These are phyloP conservation scores for Platerodrilus igneus DNA, from an alignment of 2,888 invertebrate genomes.

Conservation along the genomic window DNA sequence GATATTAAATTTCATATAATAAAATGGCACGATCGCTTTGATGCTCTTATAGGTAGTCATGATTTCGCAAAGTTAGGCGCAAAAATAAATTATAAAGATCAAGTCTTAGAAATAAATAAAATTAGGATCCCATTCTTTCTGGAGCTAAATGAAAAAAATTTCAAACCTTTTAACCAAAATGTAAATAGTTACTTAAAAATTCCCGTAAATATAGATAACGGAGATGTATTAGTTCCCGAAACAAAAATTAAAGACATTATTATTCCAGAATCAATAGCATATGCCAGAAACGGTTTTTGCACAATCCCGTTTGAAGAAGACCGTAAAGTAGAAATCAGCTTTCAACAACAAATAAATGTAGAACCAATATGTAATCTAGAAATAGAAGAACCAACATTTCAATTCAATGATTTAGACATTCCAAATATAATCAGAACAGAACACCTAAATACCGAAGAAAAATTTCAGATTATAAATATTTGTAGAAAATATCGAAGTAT, in stretches of 20 bases:
- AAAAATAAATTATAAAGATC: slow-evolving; percentile 12
- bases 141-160: slow-evolving; percentile 4
- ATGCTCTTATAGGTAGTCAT: slow-evolving; percentile 14
- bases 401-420: not conserved
- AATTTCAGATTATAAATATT: too few species aligned
- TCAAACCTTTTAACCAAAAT: slow-evolving; percentile 11
- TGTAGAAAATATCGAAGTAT: slow-evolving; percentile 5
- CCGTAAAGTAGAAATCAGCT: slow-evolving; percentile 4
- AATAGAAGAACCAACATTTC: too few species aligned
- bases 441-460: slow-evolving; percentile 10
- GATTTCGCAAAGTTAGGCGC: slow-evolving; percentile 12
- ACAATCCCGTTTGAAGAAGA: not conserved
- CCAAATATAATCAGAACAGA: slow-evolving; percentile 5
- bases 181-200: slow-evolving; percentile 3
- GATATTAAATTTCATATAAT: slow-evolving; percentile 10
- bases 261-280: slow-evolving; percentile 8
- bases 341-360: slow-evolving; percentile 3
- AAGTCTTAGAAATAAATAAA: slow-evolving; percentile 10
- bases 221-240: slow-evolving; percentile 8
- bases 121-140: slow-evolving; percentile 7
- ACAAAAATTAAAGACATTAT: not conserved
- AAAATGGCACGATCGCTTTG: slow-evolving; percentile 10
- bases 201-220: slow-evolving; percentile 11
- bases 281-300: slow-evolving; percentile 3
- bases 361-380: slow-evolving; percentile 2